These are phyloP conservation scores for Tiaroga cobitis DNA, from an alignment of 2,797 vertebrate species.

Conservation along the genomic window DNA sequence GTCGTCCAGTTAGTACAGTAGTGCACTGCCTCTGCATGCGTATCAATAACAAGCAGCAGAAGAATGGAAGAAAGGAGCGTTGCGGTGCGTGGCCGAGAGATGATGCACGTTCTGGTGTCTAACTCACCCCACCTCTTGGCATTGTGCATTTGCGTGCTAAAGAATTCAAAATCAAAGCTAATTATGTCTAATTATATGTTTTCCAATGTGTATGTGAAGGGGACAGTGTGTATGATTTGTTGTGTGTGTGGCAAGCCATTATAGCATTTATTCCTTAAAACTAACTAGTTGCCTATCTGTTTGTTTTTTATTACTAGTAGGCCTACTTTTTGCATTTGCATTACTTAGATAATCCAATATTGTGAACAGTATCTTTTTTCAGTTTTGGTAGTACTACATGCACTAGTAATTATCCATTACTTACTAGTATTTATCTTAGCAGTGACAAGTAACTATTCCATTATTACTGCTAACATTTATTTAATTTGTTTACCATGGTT, in stretches of 20 bases:
- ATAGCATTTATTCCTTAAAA: not conserved
- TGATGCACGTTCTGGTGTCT: slow-evolving; percentile 71
- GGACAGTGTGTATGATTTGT: not conserved
- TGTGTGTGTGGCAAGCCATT: slow-evolving; percentile 31
- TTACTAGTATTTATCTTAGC: not conserved
- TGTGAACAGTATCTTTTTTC: not conserved
- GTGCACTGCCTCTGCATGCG: slow-evolving; percentile 72
- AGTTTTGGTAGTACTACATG: not conserved
- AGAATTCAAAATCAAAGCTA: slow-evolving; percentile 16
- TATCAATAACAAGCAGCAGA: slow-evolving; percentile 77
- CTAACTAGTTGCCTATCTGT: not conserved
- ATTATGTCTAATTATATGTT: slow-evolving; percentile 4
- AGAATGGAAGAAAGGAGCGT: slow-evolving; percentile 71
- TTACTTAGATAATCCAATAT: not conserved
- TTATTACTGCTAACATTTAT: not conserved
- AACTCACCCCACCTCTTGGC: slow-evolving; percentile 74
- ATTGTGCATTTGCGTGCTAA: slow-evolving; percentile 62
- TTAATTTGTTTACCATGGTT: not conserved
- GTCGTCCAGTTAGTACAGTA: slow-evolving; percentile 59
- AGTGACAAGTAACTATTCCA: not conserved
- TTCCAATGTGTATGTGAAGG: slow-evolving; percentile 31
- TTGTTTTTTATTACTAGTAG: not conserved
- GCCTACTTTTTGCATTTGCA: not conserved
- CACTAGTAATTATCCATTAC: not conserved
- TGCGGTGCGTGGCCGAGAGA: slow-evolving; percentile 69